These are phyloP conservation scores for Lontra canadensis DNA, from an alignment of 2,113 vertebrate genomes.

Conservation along the genomic window DNA sequence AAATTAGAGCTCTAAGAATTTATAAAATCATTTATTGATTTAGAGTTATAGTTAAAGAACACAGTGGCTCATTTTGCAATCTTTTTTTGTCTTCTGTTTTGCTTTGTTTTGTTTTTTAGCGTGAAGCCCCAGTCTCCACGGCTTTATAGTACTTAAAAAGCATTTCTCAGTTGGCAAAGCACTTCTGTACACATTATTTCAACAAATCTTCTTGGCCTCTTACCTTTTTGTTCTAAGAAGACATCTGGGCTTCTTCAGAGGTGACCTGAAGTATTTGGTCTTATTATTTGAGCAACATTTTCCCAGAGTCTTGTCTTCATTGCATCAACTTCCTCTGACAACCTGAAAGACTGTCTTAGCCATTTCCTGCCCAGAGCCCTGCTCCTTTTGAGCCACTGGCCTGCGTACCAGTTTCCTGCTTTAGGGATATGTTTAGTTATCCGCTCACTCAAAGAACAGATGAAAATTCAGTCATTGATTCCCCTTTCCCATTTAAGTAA, in stretches of 20 bases:
- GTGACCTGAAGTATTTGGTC: background rate
- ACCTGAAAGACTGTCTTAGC: background rate
- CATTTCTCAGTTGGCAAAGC: background rate
- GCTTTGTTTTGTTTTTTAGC: background rate
- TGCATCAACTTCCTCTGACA: constrained; percentile 27
- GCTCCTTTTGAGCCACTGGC: background rate
- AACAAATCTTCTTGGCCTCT: background rate
- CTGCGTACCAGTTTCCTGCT: background rate
- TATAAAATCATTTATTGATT: background rate
- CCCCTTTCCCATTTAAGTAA: background rate
- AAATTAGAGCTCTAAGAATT: background rate
- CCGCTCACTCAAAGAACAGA: background rate
- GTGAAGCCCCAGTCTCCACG: background rate
- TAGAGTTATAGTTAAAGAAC: background rate
- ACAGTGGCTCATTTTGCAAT: background rate
- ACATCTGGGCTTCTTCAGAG: background rate
- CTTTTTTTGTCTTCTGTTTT: background rate
- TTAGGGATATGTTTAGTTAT: background rate
- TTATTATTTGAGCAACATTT: background rate
- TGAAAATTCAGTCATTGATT: background rate
- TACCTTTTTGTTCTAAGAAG: background rate
- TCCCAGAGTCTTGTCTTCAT: constrained; percentile 20
- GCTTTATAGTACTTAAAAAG: background rate
- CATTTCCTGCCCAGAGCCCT: constrained; percentile 40
- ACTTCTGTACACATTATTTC: background rate